phyloP scores from a whole-genome alignment of 2,888 invertebrate genomes.

The Drosophila sordidula region DNA sequence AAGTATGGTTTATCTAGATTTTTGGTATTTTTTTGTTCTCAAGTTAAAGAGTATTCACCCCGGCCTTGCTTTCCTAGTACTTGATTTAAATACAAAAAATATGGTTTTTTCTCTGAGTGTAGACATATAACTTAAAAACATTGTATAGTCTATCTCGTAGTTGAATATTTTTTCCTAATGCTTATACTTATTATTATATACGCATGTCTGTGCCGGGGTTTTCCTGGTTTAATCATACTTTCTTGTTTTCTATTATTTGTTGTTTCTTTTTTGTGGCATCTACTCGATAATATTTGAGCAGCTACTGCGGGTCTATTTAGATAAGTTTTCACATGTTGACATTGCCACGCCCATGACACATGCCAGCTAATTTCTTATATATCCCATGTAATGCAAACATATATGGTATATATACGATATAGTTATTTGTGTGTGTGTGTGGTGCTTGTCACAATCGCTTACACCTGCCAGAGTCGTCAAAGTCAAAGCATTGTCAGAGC shows the following conservation, averaged over 20 bases:
- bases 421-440: conserved; percentile 7
- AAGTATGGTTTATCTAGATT: too few relatives aligned
- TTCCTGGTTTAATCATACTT: conserved; percentile 18
- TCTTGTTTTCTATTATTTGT: neutral
- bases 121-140: too few relatives aligned
- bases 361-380: conserved; percentile 34
- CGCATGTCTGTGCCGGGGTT: neutral
- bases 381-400: neutral
- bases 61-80: too few relatives aligned
- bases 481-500: conserved; percentile 65
- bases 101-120: too few relatives aligned
- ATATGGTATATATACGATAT: neutral
- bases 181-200: neutral
- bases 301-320: conserved; percentile 35
- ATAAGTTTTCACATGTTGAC: conserved; percentile 52
- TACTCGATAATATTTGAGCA: conserved; percentile 48
- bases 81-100: too few relatives aligned
- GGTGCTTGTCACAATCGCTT: conserved; percentile 50
- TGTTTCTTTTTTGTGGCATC: conserved; percentile 10
- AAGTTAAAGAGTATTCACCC: too few relatives aligned
- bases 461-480: conserved; percentile 63
- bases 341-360: conserved; percentile 44
- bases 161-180: too few relatives aligned
- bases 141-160: too few relatives aligned
- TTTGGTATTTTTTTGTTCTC: too few relatives aligned